Percentiles rank a stretch among this genome's conserved stretches.
These are phyloP conservation scores for Camptogramma bilineatum DNA, from an alignment of 2,888 invertebrate genomes.

Conservation along the genomic window DNA sequence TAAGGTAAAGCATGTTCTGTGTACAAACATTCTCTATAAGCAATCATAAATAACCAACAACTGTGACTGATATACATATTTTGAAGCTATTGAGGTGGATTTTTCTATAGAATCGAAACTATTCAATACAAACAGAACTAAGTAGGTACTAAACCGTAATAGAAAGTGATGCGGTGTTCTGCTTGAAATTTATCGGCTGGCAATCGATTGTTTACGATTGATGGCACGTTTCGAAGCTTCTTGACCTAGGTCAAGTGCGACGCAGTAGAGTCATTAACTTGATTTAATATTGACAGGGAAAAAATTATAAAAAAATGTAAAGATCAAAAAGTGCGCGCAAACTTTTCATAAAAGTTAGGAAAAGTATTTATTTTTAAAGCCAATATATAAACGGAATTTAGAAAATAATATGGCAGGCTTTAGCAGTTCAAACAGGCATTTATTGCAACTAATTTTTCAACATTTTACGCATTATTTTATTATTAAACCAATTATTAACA, in stretches of 20 bases:
- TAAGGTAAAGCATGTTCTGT: too few species aligned
- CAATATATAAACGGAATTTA: too few species aligned
- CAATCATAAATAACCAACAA: too few species aligned
- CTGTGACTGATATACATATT: too few species aligned
- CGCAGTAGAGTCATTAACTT: constrained; percentile 60
- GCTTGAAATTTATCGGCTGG: constrained; percentile 32
- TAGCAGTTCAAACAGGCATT: not conserved
- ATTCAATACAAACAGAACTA: constrained; percentile 7
- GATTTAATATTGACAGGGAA: not conserved
- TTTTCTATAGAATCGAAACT: not conserved
- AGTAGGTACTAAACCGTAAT: constrained; percentile 30
- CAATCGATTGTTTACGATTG: constrained; percentile 48
- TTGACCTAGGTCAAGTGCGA: constrained; percentile 70
- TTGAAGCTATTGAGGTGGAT: not conserved
- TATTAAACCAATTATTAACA: constrained; percentile 25
- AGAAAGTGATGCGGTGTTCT: constrained; percentile 49
- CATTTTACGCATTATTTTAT: constrained; percentile 23
- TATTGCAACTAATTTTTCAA: constrained; percentile 7
- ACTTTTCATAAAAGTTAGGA: not conserved
- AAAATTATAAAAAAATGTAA: too few species aligned
- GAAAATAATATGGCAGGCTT: not conserved
- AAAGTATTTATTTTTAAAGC: too few species aligned
- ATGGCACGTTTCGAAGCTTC: constrained; percentile 40
- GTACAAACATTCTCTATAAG: too few species aligned
- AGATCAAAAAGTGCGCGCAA: not conserved